Evolutionary conservation across 2,888 invertebrate species (phyloP).

Genomic region (Apamea epomidion): DNA sequence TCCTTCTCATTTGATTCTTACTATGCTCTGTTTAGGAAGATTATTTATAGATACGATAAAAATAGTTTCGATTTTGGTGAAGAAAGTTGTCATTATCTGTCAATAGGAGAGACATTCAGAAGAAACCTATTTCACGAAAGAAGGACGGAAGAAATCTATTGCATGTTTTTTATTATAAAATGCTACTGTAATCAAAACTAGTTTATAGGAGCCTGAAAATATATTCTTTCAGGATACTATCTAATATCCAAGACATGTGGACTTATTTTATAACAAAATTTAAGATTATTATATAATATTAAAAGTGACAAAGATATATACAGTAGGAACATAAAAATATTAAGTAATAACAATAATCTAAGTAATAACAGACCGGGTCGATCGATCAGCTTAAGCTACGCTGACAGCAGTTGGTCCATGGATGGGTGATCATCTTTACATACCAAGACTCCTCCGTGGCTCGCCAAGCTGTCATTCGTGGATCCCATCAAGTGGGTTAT

Average conservation of each 20-base stretch:
- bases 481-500: background rate
- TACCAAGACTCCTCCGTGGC: background rate
- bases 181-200: background rate
- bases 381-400: background rate
- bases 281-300: background rate
- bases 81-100: background rate
- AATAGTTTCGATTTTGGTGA: slow-evolving; percentile 43
- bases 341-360: background rate
- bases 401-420: background rate
- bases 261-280: background rate
- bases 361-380: background rate
- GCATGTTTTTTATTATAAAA: background rate
- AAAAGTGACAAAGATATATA: background rate
- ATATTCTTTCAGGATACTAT: background rate
- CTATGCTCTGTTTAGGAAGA: slow-evolving; percentile 61
- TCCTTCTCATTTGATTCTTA: slow-evolving; percentile 79
- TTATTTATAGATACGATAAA: slow-evolving; percentile 63
- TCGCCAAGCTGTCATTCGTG: background rate
- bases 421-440: background rate
- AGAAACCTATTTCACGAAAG: background rate
- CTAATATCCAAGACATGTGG: background rate
- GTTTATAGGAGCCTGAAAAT: background rate
- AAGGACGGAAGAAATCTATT: no score
- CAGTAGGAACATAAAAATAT: background rate
- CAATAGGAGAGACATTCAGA: background rate